Evolutionary conservation across 2,888 invertebrate genomes (phyloP).

Genomic region (Ennomos erosarius): DNA sequence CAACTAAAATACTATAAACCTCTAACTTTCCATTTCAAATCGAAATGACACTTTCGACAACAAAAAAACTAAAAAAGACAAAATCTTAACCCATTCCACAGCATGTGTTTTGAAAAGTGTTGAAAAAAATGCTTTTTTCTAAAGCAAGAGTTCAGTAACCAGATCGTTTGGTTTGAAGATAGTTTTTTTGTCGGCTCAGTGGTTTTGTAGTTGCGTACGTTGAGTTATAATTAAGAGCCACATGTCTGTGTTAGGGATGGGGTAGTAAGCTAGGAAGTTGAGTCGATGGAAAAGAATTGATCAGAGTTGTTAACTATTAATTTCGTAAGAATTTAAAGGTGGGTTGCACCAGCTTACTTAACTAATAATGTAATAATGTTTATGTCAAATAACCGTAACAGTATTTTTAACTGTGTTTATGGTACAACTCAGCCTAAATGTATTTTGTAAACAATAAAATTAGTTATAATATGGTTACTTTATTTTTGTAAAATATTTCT

Average conservation of each 20-base stretch:
- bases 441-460: too few relatives aligned
- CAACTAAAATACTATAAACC: slow-evolving; percentile 73
- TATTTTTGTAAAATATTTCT: not conserved
- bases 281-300: slow-evolving; percentile 38
- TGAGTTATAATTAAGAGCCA: slow-evolving; percentile 80
- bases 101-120: slow-evolving; percentile 56
- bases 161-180: slow-evolving; percentile 75
- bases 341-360: too few relatives aligned
- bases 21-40: slow-evolving; percentile 80
- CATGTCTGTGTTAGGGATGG: slow-evolving; percentile 68
- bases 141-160: slow-evolving; percentile 76
- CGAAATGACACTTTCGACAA: slow-evolving; percentile 71
- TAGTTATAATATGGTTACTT: not conserved
- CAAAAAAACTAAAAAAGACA: slow-evolving; percentile 40
- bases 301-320: not conserved
- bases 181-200: slow-evolving; percentile 74
- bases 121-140: slow-evolving; percentile 56
- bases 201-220: slow-evolving; percentile 74
- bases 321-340: too few relatives aligned
- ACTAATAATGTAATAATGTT: too few relatives aligned
- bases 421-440: too few relatives aligned
- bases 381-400: too few relatives aligned
- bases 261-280: slow-evolving; percentile 9
- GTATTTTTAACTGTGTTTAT: too few relatives aligned
- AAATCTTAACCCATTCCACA: slow-evolving; percentile 78